Evolutionary conservation across 2,797 vertebrate species (phyloP), one percentile per base, ranked within the genome.

Genomic region (Sparidentex hasta): DNA sequence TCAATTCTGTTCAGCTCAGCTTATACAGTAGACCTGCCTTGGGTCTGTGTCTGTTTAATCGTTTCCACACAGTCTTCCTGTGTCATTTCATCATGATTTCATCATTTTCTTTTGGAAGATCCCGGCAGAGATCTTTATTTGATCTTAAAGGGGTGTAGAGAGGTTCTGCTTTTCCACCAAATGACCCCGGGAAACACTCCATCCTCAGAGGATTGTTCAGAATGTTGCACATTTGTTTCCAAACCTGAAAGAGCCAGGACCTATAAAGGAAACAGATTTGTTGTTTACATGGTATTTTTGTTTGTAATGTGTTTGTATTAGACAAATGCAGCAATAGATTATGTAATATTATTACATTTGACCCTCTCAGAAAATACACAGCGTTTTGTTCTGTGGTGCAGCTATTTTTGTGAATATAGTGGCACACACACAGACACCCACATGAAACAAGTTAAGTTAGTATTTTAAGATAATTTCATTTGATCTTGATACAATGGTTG

Each of bases 11-110:
- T 65, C 7, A 17, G 65, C 50, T 70, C 18, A 16, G 52, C 14
- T 23, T 46, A 20, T 71, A 47, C 61, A 44, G 54, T 23, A 29
- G 56, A 65, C 33, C n/a, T 3, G 47, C 76, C 70, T 18, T 14
- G 29, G 54, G 71, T 68, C 20, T 62, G 27, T 52, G 38, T 65
- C 47, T 56, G 44, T 73, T 81, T 63, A 80, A 85, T 78, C 51
- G 71, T 69, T 70, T 82, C 50, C 59, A 29, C 65, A 63, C 68
- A 66, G 63, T 38, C 57, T 84, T 79, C 65, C 80, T 68, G 71
- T 74, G 59, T 33, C 56, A 69, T 88, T 85, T 79, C 84, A 81
- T 87, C 80, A 85, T 27, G 1, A 76, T 87, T 88, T 83, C 80
- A 78, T 81, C 65, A 55, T 43, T 50, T 71, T 51, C 3, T 33